Base-by-base conservation (phyloP, 1,140 invertebrate genomes). In the Glomeris maerens region DNA sequence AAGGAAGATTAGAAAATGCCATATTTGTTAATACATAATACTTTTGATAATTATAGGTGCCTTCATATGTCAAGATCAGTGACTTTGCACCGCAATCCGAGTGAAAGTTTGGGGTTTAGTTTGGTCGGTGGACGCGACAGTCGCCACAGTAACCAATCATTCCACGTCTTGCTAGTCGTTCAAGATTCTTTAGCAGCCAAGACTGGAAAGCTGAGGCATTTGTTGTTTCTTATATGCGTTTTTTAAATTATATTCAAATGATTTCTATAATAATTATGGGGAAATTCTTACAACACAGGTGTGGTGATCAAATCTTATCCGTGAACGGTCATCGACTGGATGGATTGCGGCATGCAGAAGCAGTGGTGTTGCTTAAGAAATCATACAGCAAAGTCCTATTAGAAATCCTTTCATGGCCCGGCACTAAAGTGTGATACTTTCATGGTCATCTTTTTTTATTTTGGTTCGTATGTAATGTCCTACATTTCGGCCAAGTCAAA, bases 151-250 rank as follows among this genome's bases (percentile, higher is more conserved):
- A 56, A 62, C 26, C 63, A 72, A 52, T 66, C 72, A 10, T 67
- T 74, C 46, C 70, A 71, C 57, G 66, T 74, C 21, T 68, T 74
- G 39, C 71, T 71, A 52, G 66, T 74, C 46, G 69, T 74, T 3
- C 62, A 64, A 27, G 66, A 68, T 21, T 71, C 70, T 7, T 69
- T 70, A 10, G 72, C 72, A n/a, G 66, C 65, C 21, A 64, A 66
- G 51, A 69, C 72, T 56, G 71, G 67, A 21, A 57, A 66, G 42
- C 57, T 72, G 3, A 67, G 63, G 69, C 70, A 58, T 17, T 17
- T 13, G 10, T 36, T 36, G 17, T 36, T 36, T 36, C 17, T 36
- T 13, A 36, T 36, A 7, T 23, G 20, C 27, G 27, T 53, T 22
- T 36, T 36, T 10, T 10, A 10, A 10, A 36, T 36, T 36, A 36